Conservation (phyloP, 2,797 vertebrate genomes). For the Trachurus trachurus region DNA sequence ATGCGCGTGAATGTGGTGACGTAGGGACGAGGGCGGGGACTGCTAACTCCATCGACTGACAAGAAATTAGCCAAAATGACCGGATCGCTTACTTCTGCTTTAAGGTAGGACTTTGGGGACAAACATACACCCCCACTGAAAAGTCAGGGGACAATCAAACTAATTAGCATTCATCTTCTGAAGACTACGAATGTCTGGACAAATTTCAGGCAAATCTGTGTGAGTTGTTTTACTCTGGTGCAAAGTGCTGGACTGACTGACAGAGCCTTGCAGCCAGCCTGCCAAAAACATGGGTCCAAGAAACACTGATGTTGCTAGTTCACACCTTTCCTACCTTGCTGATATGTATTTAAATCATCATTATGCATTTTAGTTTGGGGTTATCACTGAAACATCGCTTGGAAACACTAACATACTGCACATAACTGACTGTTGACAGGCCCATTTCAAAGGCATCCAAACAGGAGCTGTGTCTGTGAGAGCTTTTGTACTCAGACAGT, state of each 20-base stretch:
- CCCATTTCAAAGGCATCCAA: constrained; percentile 22
- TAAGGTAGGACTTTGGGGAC: no score
- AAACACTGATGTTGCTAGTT: not conserved
- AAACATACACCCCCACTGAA: not conserved
- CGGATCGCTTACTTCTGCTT: no score
- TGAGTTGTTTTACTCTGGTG: not conserved
- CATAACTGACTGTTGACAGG: not conserved
- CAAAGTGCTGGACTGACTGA: not conserved
- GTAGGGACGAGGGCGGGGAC: no score
- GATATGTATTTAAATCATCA: not conserved
- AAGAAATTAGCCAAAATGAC: no score
- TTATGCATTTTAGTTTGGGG: not conserved
- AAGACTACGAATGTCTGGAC: not conserved
- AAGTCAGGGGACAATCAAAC: not conserved
- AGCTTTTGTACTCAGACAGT: not conserved
- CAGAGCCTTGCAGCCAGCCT: not conserved
- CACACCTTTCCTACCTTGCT: not conserved
- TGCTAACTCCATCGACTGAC: no score
- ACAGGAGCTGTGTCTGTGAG: not conserved
- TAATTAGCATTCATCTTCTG: not conserved
- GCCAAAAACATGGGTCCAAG: not conserved
- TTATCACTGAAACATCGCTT: not conserved
- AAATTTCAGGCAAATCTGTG: not conserved
- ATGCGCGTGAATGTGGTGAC: no score
- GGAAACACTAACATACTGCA: not conserved